Base-by-base conservation (phyloP, 1,140 invertebrate genomes). In the Dendroctonus ponderosae region DNA sequence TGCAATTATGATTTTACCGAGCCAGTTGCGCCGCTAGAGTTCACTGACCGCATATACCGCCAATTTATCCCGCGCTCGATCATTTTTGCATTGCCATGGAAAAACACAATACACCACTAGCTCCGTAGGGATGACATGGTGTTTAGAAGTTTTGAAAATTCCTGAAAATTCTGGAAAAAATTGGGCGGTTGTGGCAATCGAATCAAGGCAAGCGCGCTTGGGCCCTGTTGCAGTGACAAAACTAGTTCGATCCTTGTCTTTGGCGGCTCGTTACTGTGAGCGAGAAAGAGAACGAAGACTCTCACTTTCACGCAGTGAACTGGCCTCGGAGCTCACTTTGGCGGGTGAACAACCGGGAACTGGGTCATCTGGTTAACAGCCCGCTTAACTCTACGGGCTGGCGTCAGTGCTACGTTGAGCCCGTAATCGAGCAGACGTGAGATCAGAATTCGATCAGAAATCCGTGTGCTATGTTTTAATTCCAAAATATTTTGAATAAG, bases 281-380 rank as follows among this genome's bases (percentile, higher is more conserved):
- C 60, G 49, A 62, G 67, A 76, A 48, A 70, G 75, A 76, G 73
- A 76, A 48, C 63, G 53, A 49, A 63, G 77, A 84, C 83, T 85
- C 83, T 85, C 83, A 85, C 83, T 85, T 85, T 85, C 83, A 84
- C 83, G 81, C 79, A 75, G 72, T 77, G 78, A 78, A 76, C 75
- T 76, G 74, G 75, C 74, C 75, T 76, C 78, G 74, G 70, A 75
- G 71, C 70, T 72, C 66, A 74, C 75, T 75, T 75, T 71, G 72
- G 67, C 80, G 80, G 83, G 82, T 85, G 80, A 83, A 82, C 81
- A 82, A 81, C 83, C 86, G 81, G 78, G 75, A 87, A 85, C 79
- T 87, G 82, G 86, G 86, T 86, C 86, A 86, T 78, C 80, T 80
- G 82, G 78, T 77, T 77, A 83, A 83, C 75, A 68, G 66, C 66